Conservation (phyloP, 2,888 invertebrate genomes). For the Papilio protenor region DNA sequence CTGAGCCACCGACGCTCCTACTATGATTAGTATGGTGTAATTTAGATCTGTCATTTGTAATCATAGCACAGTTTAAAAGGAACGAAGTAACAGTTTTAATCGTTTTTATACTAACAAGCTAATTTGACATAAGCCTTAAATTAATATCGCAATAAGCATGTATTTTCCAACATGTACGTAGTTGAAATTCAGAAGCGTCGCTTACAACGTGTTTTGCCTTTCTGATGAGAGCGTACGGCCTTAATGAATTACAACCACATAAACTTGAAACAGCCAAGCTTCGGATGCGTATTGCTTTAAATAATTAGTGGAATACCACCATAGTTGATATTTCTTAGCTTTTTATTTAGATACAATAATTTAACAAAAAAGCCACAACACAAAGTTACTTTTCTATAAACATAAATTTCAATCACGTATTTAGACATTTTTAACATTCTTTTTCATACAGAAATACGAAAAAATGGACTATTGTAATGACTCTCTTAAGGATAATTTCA, state of each 20-base stretch:
- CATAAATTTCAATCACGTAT: too few species aligned
- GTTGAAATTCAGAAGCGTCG: constrained; percentile 32
- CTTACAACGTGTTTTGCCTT: constrained; percentile 29
- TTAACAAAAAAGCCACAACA: neutral
- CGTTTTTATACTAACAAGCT: neutral
- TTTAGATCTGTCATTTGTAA: too few species aligned
- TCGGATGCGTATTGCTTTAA: neutral
- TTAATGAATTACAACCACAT: constrained; percentile 33
- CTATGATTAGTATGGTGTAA: too few species aligned
- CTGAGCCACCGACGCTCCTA: too few species aligned
- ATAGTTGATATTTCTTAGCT: neutral
- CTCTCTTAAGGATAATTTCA: too few species aligned
- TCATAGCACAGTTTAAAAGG: too few species aligned
- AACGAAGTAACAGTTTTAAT: too few species aligned
- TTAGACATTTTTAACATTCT: too few species aligned
- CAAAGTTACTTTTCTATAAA: too few species aligned
- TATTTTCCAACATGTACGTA: constrained; percentile 16
- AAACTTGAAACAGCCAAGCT: constrained; percentile 21
- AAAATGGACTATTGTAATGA: too few species aligned
- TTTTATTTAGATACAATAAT: neutral
- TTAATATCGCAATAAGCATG: constrained; percentile 9
- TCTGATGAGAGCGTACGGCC: constrained; percentile 21
- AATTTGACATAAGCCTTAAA: neutral
- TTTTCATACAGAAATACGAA: too few species aligned
- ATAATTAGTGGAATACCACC: neutral